A percentile compares a stretch with the other conserved stretches of the same genome.
Evolutionary conservation across 2,888 invertebrate species (phyloP).

Genomic region (Bhutanitis thaidina): DNA sequence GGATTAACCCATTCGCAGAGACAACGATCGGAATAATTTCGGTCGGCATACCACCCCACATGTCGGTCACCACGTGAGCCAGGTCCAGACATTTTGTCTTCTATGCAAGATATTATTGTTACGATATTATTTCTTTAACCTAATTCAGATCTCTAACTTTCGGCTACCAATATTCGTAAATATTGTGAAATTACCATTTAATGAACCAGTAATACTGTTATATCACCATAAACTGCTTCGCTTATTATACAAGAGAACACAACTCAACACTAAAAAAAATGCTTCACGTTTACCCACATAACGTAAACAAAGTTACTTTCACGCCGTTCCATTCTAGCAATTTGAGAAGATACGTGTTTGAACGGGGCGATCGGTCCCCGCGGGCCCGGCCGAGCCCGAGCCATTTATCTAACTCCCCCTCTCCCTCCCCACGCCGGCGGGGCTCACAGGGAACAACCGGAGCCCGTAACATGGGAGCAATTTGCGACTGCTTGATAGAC

Average conservation of each 20-base stretch:
- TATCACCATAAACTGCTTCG: background rate
- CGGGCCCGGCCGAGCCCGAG: conserved; percentile 43
- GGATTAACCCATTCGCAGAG: no score
- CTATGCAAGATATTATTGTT: no score
- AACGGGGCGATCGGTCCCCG: conserved; percentile 55
- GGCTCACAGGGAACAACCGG: conserved; percentile 24
- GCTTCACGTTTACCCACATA: conserved; percentile 24
- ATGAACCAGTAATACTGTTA: background rate
- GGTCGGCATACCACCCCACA: no score
- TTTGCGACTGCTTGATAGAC: conserved; percentile 46
- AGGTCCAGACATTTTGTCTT: no score
- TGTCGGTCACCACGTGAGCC: no score
- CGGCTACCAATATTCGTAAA: no score
- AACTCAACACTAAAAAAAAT: background rate
- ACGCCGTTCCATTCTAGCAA: conserved; percentile 45
- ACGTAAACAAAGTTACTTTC: conserved; percentile 28
- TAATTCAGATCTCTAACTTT: no score
- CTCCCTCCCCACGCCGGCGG: conserved; percentile 28
- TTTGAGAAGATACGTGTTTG: conserved; percentile 62
- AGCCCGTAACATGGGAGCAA: conserved; percentile 30
- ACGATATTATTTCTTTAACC: no score
- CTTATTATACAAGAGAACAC: background rate
- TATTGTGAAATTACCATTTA: background rate
- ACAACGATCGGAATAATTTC: no score
- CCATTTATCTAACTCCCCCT: conserved; percentile 56